Evolutionary conservation across 2,113 vertebrate species (phyloP), one percentile per base, ranked within the genome.

Genomic region (Leptobrachium leishanense): DNA sequence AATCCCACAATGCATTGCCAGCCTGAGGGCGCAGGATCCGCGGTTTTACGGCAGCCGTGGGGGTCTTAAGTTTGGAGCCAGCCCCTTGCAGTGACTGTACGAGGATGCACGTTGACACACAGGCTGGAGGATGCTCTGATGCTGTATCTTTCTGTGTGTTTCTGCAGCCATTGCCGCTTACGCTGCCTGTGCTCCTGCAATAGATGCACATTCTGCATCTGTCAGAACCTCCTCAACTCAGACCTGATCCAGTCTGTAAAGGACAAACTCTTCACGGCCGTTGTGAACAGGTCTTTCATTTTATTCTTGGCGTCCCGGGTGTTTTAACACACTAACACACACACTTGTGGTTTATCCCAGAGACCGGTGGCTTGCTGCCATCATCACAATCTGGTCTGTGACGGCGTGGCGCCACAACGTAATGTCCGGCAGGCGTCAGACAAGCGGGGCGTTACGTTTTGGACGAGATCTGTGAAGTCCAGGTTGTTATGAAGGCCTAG

Each of bases 171-270:
- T 89, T 91, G 91, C 96, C 95, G 94, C 90, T 95, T 97, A 91
- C 95, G 95, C 95, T 98, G 96, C 94, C 88, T 96, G 94, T 98
- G 97, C 88, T 88, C 93, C 94, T 97, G 95, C 95, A 99, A 97
- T 96, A 97, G 95, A 94, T 99, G 97, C 88, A 95, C 95, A 88
- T 97, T 95, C 95, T 99, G 97, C 96, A 94, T 99, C 94, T 97
- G 95, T 98, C 96, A 98, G 93, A 98, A 95, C 94, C 92, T 98
- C 93, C 95, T 99, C 92, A 96, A 93, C 95, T 95, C 94, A 95
- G 95, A 97, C 94, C 95, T 98, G 92, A 94, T 98, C 94, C 95
- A 94, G 93, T 95, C 92, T 90, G 89, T 98, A 95, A 98, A 98
- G 95, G 95, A 96, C 93, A 95, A 95, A 92, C 90, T 99, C 94